Base-by-base conservation (phyloP, 37 sponge, comb jelly and placozoan species). In the Mnemiopsis leidyi region DNA sequence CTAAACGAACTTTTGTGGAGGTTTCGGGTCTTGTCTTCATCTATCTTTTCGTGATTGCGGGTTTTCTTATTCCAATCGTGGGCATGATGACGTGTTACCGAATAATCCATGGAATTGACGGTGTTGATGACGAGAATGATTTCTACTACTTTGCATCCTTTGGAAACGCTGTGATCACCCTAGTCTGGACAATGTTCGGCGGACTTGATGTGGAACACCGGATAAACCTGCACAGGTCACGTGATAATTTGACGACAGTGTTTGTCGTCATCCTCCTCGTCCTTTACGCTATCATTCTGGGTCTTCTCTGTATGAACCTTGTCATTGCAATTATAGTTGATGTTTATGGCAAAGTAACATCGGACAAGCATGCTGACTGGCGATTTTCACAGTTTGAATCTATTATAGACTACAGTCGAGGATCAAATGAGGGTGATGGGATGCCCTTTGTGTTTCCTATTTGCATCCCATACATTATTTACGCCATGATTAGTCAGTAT, bases 331-430 rank as follows among this genome's bases (percentile, higher is more conserved):
- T 28, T 25, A 71, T 71, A 28, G 25, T n/a, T 71, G 30, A 71
- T 25, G 30, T 28, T 5, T 71, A 71, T 18, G 20, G 30, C 75
- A 71, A 71, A 28, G 75, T 71, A 28, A 71, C 75, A 3, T n/a
- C 75, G 5, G 30, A 71, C 75, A 71, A 71, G 75, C 30, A n/a
- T n/a, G 75, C 75, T 23, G 75, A 71, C 3, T 71, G 75, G 75
- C 5, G 75, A 25, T 71, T 71, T 71, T n/a, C 30, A 7, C 75
- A 71, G 75, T 71, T 71, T 18, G 75, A 71, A 18, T 71, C 75
- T 5, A 71, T 71, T 25, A 71, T 71, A 28, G 75, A 71, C 30
- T 71, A 71, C 30, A 71, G 30, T 71, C 30, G 30, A 7, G 30
- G 30, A 5, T 71, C 75, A 5, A 71, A 71, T 28, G 75, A 71